phyloP scores from a whole-genome alignment of 2,888 invertebrate genomes.

The Dryomyza anilis region DNA sequence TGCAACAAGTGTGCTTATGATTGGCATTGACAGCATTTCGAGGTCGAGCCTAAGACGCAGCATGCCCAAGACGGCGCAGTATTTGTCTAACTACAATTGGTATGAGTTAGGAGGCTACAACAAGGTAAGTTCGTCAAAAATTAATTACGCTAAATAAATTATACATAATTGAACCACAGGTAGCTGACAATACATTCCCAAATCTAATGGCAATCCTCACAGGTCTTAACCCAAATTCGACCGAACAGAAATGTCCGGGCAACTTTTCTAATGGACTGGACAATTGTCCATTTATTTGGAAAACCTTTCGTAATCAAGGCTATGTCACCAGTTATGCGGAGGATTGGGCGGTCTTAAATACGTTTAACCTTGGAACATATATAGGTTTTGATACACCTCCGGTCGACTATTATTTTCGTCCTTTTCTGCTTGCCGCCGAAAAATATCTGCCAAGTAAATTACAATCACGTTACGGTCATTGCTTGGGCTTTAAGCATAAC shows the following conservation, averaged over 20 bases:
- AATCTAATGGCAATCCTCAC: slow-evolving; percentile 84
- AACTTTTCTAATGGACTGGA: slow-evolving; percentile 67
- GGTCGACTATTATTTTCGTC: slow-evolving; percentile 82
- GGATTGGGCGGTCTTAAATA: slow-evolving; percentile 74
- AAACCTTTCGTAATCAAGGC: slow-evolving; percentile 70
- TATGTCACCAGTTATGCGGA: slow-evolving; percentile 83
- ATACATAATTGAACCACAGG: no score
- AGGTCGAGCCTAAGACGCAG: slow-evolving; percentile 76
- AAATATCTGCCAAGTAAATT: slow-evolving; percentile 63
- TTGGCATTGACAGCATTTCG: slow-evolving; percentile 88
- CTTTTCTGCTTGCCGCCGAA: slow-evolving; percentile 74
- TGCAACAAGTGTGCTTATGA: slow-evolving; percentile 70
- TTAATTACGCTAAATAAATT: no score
- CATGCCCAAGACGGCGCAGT: slow-evolving; percentile 74
- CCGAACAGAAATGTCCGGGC: slow-evolving; percentile 64
- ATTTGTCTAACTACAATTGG: slow-evolving; percentile 73
- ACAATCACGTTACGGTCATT: no score
- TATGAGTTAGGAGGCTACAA: slow-evolving; percentile 76
- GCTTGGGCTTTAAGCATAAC: slow-evolving; percentile 68
- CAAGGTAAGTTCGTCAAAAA: no score
- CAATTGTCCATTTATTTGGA: slow-evolving; percentile 78
- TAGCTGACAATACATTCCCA: slow-evolving; percentile 89
- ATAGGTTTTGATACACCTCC: no score
- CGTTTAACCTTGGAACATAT: no score
- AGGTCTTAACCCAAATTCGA: slow-evolving; percentile 66